Conservation (phyloP, 2,888 invertebrate genomes). For the Pherbina coryleti region DNA sequence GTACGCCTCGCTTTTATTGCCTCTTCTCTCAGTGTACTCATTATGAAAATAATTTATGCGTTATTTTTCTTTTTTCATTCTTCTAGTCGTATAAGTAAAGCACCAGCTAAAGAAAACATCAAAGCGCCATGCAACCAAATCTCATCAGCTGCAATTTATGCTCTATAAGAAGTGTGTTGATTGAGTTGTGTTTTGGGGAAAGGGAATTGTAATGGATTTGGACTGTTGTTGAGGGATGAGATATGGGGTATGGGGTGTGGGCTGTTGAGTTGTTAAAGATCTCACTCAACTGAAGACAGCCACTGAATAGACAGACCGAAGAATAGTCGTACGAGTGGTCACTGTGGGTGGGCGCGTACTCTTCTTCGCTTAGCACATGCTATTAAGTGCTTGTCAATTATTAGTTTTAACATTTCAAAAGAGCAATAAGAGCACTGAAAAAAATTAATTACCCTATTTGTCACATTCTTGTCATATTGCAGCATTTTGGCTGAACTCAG, state of each 20-base stretch:
- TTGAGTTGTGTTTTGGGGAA: neutral
- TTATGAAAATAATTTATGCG: neutral
- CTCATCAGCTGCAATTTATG: constrained; percentile 11
- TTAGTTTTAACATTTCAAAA: constrained; percentile 13
- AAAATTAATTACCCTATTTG: neutral
- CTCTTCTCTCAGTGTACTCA: constrained; percentile 14
- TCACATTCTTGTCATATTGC: too few species aligned
- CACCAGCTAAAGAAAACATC: constrained; percentile 14
- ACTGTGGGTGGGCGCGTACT: constrained; percentile 9
- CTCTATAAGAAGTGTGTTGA: neutral
- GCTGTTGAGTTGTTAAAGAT: neutral
- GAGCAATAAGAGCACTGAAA: constrained; percentile 11
- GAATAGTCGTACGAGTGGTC: neutral
- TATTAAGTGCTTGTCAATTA: constrained; percentile 34
- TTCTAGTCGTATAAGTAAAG: neutral
- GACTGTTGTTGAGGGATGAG: neutral
- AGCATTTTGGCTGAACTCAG: too few species aligned
- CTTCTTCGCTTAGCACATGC: neutral
- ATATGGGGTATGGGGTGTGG: neutral
- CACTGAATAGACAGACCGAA: neutral
- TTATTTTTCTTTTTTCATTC: neutral
- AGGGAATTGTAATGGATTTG: too few species aligned
- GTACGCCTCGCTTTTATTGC: neutral
- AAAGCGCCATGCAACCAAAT: constrained; percentile 11
- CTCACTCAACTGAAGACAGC: neutral